These are phyloP conservation scores for Lamproptera curius DNA, from an alignment of 2,888 invertebrate species.

Conservation along the genomic window DNA sequence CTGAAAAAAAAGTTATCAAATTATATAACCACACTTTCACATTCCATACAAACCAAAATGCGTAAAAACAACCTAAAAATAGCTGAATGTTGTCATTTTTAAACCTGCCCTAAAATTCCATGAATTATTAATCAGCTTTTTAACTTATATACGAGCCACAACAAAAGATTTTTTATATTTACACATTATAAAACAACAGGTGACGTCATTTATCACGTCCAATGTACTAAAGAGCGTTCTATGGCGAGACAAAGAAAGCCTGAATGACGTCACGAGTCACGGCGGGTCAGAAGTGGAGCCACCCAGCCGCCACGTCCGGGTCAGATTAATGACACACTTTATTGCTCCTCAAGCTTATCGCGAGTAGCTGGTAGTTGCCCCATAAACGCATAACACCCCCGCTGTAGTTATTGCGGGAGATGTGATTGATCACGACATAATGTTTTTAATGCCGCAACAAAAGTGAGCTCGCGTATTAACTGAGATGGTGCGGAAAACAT, in stretches of 20 bases:
- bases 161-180: no score
- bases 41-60: no score
- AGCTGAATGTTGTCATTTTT: no score
- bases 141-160: no score
- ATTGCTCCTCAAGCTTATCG: conserved; percentile 26
- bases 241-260: conserved; percentile 4
- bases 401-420: conserved; percentile 10
- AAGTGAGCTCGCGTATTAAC: not conserved
- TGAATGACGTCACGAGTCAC: conserved; percentile 22
- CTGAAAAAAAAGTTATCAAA: no score
- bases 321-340: conserved; percentile 30
- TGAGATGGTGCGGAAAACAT: no score
- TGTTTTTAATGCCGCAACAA: not conserved
- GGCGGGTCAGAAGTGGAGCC: conserved; percentile 13
- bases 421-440: conserved; percentile 16
- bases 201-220: not conserved
- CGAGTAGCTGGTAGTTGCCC: conserved; percentile 19
- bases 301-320: conserved; percentile 24
- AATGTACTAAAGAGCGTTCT: not conserved
- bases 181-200: not conserved
- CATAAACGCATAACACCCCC: conserved; percentile 20
- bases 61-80: no score
- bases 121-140: no score
- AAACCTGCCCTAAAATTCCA: no score
- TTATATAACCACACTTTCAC: no score